phyloP scores from a whole-genome alignment of 2,888 invertebrate species.

The Aleiodes testaceus region DNA sequence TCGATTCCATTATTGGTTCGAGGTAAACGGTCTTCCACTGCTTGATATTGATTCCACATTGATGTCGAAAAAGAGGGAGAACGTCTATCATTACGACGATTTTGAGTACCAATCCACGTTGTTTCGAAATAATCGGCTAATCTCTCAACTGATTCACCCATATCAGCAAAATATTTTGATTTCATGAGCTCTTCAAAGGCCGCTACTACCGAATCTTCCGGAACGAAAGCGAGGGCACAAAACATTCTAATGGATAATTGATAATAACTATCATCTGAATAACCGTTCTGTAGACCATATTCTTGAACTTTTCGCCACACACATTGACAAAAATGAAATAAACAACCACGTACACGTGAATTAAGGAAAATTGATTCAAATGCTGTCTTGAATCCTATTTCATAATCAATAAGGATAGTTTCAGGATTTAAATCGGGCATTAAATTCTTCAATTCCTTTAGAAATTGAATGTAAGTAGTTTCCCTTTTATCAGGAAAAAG shows the following conservation, averaged over 20 bases:
- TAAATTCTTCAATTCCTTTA: conserved; percentile 1
- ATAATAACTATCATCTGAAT: conserved; percentile 14
- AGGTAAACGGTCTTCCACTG: conserved; percentile 11
- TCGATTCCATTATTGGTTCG: conserved; percentile 33
- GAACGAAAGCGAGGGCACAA: conserved; percentile 33
- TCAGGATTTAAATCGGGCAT: background rate
- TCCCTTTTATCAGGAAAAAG: background rate
- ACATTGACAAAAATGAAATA: conserved; percentile 34
- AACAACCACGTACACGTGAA: conserved; percentile 10
- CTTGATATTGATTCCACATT: conserved; percentile 39
- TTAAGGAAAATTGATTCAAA: background rate
- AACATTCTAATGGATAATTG: conserved; percentile 30
- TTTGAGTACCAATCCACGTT: conserved; percentile 34
- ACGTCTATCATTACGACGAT: background rate
- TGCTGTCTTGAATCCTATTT: conserved; percentile 15
- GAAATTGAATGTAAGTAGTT: background rate
- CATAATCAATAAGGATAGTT: conserved; percentile 26
- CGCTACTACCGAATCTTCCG: conserved; percentile 11
- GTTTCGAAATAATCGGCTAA: conserved; percentile 34
- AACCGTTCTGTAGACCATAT: conserved; percentile 19
- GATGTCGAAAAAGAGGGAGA: conserved; percentile 26
- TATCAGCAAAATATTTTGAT: conserved; percentile 19
- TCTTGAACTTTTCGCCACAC: conserved; percentile 30
- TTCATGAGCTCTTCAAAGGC: conserved; percentile 30
- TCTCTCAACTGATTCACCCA: background rate